A percentile compares a stretch with the other conserved stretches of the same genome.
phyloP scores from a whole-genome alignment of 1,140 invertebrate genomes.

The Trigoniulus corallinus region DNA sequence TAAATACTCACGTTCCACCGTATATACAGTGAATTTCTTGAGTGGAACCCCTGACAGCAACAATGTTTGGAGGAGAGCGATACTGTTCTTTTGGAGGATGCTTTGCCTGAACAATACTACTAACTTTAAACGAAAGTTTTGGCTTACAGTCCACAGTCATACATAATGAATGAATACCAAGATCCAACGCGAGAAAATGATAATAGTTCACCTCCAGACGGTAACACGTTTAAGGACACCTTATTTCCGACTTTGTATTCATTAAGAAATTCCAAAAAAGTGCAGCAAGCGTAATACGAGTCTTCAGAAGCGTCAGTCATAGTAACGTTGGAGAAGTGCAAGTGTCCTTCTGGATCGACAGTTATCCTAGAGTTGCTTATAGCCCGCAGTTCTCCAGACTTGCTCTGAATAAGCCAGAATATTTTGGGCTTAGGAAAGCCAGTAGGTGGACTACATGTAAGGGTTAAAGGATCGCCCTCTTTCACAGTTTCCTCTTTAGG shows the following conservation, averaged over 20 bases:
- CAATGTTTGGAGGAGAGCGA: conserved; percentile 63
- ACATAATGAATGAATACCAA: too few species aligned
- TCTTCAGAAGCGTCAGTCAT: conserved; percentile 59
- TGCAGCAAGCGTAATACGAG: conserved; percentile 74
- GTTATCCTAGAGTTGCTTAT: conserved; percentile 88
- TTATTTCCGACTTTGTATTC: conserved; percentile 82
- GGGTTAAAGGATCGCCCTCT: conserved; percentile 71
- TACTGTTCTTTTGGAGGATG: conserved; percentile 61
- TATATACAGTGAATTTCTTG: conserved; percentile 74
- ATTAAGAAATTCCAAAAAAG: conserved; percentile 64
- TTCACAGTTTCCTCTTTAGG: conserved; percentile 42
- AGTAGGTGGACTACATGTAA: conserved; percentile 76
- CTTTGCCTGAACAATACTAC: conserved; percentile 40
- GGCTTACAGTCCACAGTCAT: too few species aligned
- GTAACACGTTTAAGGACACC: conserved; percentile 52
- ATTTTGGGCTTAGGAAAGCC: conserved; percentile 87
- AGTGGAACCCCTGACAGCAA: conserved; percentile 60
- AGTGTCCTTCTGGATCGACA: conserved; percentile 76
- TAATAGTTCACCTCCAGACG: conserved; percentile 43
- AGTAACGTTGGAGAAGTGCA: conserved; percentile 90
- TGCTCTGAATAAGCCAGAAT: conserved; percentile 70
- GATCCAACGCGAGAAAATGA: too few species aligned
- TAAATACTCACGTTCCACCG: conserved; percentile 59
- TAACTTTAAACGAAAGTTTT: conserved; percentile 24
- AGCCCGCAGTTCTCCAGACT: conserved; percentile 54